Conservation (phyloP, 2,797 vertebrate genomes). For the Phoeniculus purpureus region DNA sequence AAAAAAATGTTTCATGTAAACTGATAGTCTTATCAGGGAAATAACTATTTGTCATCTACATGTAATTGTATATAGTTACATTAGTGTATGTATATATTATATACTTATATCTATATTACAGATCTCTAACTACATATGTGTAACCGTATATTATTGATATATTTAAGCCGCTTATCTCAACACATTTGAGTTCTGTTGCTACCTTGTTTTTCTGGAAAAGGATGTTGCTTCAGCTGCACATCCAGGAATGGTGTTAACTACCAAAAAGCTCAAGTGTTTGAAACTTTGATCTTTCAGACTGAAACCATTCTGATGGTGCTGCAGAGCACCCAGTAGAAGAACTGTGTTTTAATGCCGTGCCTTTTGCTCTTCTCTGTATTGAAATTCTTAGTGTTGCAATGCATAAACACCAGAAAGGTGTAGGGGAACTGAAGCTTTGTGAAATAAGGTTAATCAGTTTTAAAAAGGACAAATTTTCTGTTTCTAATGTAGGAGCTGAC, state of each 20-base stretch:
- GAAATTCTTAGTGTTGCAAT: not conserved
- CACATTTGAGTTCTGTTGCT: not conserved
- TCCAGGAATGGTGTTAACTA: not conserved
- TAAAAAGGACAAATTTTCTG: not conserved
- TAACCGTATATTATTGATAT: no score
- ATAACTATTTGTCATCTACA: not conserved
- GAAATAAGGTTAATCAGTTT: not conserved
- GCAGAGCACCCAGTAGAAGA: not conserved
- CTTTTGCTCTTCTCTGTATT: not conserved
- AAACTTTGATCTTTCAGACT: not conserved
- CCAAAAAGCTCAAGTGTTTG: not conserved
- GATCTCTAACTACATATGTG: no score
- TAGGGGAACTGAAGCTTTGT: not conserved
- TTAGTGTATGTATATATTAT: no score
- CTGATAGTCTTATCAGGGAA: not conserved
- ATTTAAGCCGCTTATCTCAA: not conserved
- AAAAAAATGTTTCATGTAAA: not conserved
- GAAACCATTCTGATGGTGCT: not conserved
- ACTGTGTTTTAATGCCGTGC: not conserved
- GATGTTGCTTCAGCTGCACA: not conserved
- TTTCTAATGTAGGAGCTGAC: conserved; percentile 86
- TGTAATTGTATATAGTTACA: no score
- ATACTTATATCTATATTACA: no score
- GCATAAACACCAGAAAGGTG: not conserved
- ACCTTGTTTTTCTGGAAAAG: not conserved